Evolutionary conservation across 2,113 vertebrate genomes (phyloP).

Genomic region (Sphyrna mokarran): DNA sequence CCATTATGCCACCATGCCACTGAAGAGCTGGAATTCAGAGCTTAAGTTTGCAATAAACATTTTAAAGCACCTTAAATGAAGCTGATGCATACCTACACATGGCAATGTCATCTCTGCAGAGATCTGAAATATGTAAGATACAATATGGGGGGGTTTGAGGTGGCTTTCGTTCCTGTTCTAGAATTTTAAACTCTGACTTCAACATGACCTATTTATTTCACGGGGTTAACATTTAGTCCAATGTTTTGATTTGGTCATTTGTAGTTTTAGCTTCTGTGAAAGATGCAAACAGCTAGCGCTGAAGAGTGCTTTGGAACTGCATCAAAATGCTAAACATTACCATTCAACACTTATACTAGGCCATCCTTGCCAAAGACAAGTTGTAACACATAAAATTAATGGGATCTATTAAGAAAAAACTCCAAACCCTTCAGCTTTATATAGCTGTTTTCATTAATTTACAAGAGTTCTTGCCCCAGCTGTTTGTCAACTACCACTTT

Average conservation of each 20-base stretch:
- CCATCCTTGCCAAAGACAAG: not conserved
- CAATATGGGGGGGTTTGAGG: not conserved
- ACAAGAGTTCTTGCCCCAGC: not conserved
- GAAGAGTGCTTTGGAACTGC: not conserved
- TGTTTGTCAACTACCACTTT: not conserved
- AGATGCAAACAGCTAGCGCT: not conserved
- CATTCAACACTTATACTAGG: not conserved
- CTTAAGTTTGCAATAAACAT: too few species aligned
- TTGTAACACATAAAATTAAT: constrained; percentile 11
- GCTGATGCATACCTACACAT: not conserved
- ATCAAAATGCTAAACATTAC: not conserved
- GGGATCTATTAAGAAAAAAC: not conserved
- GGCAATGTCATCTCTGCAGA: too few species aligned
- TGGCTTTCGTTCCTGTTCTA: not conserved
- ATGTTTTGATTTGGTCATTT: not conserved
- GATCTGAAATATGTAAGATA: not conserved
- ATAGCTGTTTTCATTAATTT: not conserved
- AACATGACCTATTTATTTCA: too few species aligned
- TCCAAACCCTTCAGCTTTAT: too few species aligned
- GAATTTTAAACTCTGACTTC: not conserved
- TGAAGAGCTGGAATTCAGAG: too few species aligned
- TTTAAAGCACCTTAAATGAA: too few species aligned
- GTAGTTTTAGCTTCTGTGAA: not conserved
- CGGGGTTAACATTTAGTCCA: not conserved
- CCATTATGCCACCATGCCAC: too few species aligned